Evolutionary conservation across 2,797 vertebrate genomes (phyloP).

Genomic region (Borostomias antarcticus): DNA sequence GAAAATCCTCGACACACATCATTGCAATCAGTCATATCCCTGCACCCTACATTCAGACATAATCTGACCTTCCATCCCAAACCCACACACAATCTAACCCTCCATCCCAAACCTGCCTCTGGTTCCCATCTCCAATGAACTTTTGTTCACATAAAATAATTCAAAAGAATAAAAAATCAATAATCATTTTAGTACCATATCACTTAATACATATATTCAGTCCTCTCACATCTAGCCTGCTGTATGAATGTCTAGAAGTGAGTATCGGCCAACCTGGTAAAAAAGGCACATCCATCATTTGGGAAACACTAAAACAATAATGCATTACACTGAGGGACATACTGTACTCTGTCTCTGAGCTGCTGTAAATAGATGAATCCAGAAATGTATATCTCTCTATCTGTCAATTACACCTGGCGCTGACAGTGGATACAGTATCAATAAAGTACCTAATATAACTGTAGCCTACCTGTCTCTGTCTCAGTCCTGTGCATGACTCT

Average conservation of each 20-base stretch:
- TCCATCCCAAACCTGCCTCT: neutral
- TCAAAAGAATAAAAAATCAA: neutral
- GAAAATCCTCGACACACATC: neutral
- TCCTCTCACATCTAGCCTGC: neutral
- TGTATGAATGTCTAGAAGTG: neutral
- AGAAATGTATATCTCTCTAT: conserved; percentile 70
- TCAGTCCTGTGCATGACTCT: neutral
- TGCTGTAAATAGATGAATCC: conserved; percentile 66
- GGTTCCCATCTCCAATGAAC: neutral
- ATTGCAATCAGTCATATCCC: neutral
- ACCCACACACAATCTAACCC: neutral
- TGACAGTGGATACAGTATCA: conserved; percentile 57
- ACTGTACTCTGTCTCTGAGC: conserved; percentile 51
- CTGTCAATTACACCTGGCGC: conserved; percentile 41
- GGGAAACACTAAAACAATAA: conserved; percentile 39
- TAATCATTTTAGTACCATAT: neutral
- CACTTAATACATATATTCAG: neutral
- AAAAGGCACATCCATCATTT: neutral
- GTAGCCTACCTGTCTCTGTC: conserved; percentile 21
- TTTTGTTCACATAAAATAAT: neutral
- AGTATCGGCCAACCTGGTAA: neutral
- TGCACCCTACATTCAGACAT: neutral
- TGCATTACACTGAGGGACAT: conserved; percentile 38
- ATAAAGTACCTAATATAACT: conserved; percentile 73
- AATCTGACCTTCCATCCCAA: neutral